Evolutionary conservation across 2,888 invertebrate genomes (phyloP), one percentile per base, ranked within the genome.

Genomic region (Azorinus chamasolen): DNA sequence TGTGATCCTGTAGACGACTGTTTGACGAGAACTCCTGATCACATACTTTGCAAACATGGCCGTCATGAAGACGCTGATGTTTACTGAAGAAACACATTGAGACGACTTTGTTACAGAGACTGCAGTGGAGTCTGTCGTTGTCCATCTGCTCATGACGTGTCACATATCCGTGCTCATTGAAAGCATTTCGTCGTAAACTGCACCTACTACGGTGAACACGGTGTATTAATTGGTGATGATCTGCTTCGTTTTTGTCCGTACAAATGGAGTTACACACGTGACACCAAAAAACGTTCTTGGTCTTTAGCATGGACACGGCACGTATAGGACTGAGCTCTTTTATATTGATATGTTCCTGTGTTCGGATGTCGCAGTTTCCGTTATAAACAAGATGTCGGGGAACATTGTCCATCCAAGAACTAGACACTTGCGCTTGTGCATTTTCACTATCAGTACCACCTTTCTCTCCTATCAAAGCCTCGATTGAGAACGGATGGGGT

Each of bases 1-100:
- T 71, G 41, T 81, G 81, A 45, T 81, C 77, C 37, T 77, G 70
- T 20, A 81, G 64, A 14, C 77, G 70, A 55, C 74, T 77, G 62
- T 77, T 81, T 24, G 70, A 74, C 16, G 73, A 63, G 46, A 81
- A 81, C 53, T 81, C 81, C n/a, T 68, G 57, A 8, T 64, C 45
- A 51, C 81, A 77, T 1, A 74, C 57, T 6, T 51, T 37, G 57
- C 81, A 81, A 37, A 74, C 37, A 74, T 77, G 74, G 50, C 77
- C 81, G 54, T 77, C 68, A 51, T 81, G 81, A 10, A 77, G 71
- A 37, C 64, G 59, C 45, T 74, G 73, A 24, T 81, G 81, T 57
- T 77, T 81, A 0, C 55, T 81, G 58, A 81, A 81, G 70, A 74
- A 81, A 53, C 77, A 81, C 6, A 53, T 55, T 2, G 71, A 68